Conservation (phyloP, 2,888 invertebrate species). For the Diabrotica balteata region DNA sequence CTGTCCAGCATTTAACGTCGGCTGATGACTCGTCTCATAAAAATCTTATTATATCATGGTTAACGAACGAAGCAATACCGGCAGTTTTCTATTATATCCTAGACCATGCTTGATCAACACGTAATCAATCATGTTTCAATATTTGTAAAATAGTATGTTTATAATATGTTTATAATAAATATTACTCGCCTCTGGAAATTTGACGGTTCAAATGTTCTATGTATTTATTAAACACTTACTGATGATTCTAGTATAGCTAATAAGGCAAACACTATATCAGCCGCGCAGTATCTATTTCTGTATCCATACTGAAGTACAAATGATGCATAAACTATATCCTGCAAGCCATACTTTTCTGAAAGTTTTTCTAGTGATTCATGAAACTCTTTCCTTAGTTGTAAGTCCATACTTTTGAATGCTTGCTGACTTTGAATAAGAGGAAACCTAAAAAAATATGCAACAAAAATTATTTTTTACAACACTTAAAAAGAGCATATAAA, state of each 20-base stretch:
- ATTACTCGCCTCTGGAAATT: too few species aligned
- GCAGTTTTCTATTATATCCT: too few species aligned
- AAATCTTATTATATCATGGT: too few species aligned
- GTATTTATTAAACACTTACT: conserved; percentile 57
- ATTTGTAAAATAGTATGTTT: too few species aligned
- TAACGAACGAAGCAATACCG: too few species aligned
- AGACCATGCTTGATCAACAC: too few species aligned
- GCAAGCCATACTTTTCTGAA: conserved; percentile 72
- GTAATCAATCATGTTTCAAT: too few species aligned
- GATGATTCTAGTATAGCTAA: conserved; percentile 80
- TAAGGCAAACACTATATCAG: conserved; percentile 83
- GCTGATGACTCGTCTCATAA: too few species aligned
- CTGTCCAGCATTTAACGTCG: too few species aligned
- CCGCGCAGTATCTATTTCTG: conserved; percentile 78
- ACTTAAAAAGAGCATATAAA: too few species aligned
- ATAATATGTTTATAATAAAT: too few species aligned
- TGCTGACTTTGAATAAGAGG: conserved; percentile 89
- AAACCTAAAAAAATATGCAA: conserved; percentile 62
- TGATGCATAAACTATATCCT: conserved; percentile 75
- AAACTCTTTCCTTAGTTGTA: conserved; percentile 79
- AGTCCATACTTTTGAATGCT: conserved; percentile 87
- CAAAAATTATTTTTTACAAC: too few species aligned
- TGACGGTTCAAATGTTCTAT: neutral
- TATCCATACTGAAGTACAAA: conserved; percentile 86
- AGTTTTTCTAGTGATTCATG: conserved; percentile 73